Evolutionary conservation across 2,113 vertebrate species (phyloP), one percentile per base, ranked within the genome.

Genomic region (Gorilla gorilla): DNA sequence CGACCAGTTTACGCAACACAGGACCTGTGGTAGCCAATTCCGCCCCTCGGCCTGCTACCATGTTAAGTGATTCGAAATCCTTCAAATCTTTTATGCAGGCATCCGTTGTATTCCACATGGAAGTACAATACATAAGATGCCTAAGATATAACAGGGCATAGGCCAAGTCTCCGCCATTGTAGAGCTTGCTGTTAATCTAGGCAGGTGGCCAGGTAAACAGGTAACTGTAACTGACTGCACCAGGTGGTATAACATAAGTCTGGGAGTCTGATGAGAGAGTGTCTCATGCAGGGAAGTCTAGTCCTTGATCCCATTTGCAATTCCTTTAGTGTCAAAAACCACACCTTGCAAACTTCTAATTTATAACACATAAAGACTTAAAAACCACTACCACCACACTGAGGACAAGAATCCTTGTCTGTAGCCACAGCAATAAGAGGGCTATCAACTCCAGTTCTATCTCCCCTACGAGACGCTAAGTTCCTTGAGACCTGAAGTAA

Each of bases 1-100:
- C 1, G 27, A 64, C 5, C 6, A 59, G n/a, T 48, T 22, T 1
- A 1, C 14, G 2, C 1, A 1, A 18, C 5, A 0, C 10, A 43
- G 18, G 80, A 73, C 40, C 25, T 13, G 6, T 4, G 7, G 80
- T 48, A 48, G 66, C 68, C 79, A 80, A 9, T n/a, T 92, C 48
- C 83, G 8, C 70, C 73, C 38, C 61, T 38, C 9, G 5, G 59
- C 70, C 30, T 88, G 52, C 66, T 40, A 30, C 6, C 76, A 32
- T 1, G 7, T 40, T 18, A 13, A 35, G 59, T 9, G 68, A 93
- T 3, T 32, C n/a, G n/a, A 68, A 57, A 16, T 38, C 79, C 32
- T 50, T 85, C 80, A 55, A 20, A 20, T 66, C 14, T 68, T 64
- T 89, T 64, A 68, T 3, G 12, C 40, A 84, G 43, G 8, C 8